phyloP scores from a whole-genome alignment of 2,113 vertebrate genomes.

The Bungarus multicinctus region DNA sequence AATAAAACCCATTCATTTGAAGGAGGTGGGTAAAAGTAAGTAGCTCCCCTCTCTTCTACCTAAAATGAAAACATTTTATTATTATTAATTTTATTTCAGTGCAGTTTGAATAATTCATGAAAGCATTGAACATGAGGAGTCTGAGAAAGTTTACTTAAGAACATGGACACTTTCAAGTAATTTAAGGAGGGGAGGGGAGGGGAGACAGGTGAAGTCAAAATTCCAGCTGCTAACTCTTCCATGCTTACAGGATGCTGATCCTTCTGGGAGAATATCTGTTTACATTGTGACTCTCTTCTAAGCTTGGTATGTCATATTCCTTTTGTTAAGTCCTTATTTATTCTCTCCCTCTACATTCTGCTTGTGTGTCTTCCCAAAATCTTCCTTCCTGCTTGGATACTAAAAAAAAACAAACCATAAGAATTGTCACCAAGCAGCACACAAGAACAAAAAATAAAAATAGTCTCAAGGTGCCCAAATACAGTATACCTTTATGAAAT shows the following conservation, averaged over 20 bases:
- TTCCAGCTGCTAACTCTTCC: conserved; percentile 14
- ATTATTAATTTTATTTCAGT: background rate
- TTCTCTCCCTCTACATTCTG: background rate
- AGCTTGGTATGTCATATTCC: accelerated
- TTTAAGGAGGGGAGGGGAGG: background rate
- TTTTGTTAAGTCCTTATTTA: background rate
- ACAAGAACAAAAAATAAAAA: background rate
- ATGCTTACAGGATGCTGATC: background rate
- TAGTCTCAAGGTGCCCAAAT: background rate
- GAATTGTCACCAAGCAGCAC: background rate
- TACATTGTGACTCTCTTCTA: background rate
- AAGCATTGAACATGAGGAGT: background rate
- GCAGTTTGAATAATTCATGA: background rate
- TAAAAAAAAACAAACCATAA: background rate
- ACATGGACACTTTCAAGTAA: background rate
- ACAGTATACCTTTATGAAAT: background rate
- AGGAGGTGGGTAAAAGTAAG: background rate
- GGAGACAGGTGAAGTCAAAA: conserved; percentile 1
- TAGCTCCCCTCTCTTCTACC: background rate
- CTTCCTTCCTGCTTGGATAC: background rate
- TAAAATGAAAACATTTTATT: background rate
- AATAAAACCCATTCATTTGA: conserved; percentile 26
- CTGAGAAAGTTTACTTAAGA: background rate
- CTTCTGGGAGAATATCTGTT: background rate
- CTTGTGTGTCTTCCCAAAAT: background rate